phyloP scores from a whole-genome alignment of 1,140 invertebrate species.

The Bacillus rossius region DNA sequence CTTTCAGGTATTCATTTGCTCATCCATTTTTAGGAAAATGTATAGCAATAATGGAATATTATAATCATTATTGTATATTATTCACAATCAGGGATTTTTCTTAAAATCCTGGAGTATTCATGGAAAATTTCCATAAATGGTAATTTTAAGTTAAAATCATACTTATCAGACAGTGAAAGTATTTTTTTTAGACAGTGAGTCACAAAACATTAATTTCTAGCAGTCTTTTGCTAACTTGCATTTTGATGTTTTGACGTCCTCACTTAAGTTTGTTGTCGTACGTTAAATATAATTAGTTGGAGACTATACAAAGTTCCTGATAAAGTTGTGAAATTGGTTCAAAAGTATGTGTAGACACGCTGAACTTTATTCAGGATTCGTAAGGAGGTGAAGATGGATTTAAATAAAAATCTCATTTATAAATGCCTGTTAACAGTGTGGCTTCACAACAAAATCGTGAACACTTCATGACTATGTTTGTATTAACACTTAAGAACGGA shows the following conservation, averaged over 20 bases:
- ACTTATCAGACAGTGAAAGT: background rate
- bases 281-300: background rate
- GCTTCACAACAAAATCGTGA: no score
- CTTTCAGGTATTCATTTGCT: slow-evolving; percentile 22
- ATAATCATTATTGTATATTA: no score
- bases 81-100: background rate
- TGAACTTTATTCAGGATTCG: no score
- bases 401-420: no score
- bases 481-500: no score
- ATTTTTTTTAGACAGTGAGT: background rate
- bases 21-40: background rate
- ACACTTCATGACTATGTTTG: no score
- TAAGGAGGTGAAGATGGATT: no score
- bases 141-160: background rate
- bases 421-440: no score
- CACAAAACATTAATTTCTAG: no score
- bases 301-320: background rate
- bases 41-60: no score
- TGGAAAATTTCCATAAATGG: background rate
- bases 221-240: no score
- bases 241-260: background rate
- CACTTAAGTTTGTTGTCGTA: background rate
- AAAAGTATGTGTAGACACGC: background rate
- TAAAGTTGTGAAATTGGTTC: background rate
- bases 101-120: background rate